phyloP scores from a whole-genome alignment of 2,113 vertebrate genomes.

The Daphoenositta chrysoptera region DNA sequence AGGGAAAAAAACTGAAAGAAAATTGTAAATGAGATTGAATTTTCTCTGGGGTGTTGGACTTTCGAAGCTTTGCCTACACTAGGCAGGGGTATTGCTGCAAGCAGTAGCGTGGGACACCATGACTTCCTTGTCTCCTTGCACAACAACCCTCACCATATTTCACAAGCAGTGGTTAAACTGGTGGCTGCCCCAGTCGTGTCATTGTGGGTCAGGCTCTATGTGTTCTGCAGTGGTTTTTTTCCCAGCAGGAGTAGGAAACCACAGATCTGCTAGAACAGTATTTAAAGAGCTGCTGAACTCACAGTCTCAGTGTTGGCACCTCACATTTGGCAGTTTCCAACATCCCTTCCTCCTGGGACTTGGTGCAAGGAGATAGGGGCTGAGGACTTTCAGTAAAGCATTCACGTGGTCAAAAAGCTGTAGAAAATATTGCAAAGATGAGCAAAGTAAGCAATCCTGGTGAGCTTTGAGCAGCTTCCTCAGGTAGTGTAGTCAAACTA shows the following conservation, averaged over 20 bases:
- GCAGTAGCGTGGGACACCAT: neutral
- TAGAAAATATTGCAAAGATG: neutral
- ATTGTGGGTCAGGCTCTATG: neutral
- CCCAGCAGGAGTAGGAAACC: neutral
- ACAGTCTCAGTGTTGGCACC: neutral
- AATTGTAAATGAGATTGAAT: slow-evolving; percentile 28
- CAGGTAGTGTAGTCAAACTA: neutral
- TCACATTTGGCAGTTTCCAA: neutral
- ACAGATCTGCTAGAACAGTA: neutral
- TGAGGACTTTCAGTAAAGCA: neutral
- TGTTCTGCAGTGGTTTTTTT: neutral
- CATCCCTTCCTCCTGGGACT: neutral
- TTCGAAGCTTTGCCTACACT: neutral
- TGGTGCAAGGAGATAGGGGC: neutral
- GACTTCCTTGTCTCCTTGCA: neutral
- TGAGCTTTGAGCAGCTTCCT: neutral
- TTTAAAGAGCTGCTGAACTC: neutral
- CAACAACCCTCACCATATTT: neutral
- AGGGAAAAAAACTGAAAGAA: neutral
- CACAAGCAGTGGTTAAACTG: neutral
- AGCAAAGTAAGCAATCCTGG: neutral
- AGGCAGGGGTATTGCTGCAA: neutral
- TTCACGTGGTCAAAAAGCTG: neutral
- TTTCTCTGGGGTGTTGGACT: neutral
- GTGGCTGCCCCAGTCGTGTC: neutral